phyloP scores from a whole-genome alignment of 2,888 invertebrate genomes.

The Heteromurus nitidus region DNA sequence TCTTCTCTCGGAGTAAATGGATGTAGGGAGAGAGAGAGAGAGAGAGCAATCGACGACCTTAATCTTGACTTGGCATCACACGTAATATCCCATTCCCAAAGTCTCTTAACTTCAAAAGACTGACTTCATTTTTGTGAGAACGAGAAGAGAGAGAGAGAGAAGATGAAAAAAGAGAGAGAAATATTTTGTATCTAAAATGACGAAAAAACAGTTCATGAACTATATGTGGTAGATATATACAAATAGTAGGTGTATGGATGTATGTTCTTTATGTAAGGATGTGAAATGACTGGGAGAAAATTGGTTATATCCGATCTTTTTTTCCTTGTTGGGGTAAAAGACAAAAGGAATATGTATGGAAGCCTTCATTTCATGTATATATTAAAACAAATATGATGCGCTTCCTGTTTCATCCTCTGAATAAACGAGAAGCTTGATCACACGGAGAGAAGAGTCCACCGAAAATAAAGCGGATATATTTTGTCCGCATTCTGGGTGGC shows the following conservation, averaged over 20 bases:
- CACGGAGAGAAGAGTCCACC: not conserved
- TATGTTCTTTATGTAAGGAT: not conserved
- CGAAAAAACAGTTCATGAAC: not conserved
- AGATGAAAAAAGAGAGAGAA: not conserved
- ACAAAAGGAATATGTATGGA: not conserved
- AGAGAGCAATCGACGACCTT: constrained; percentile 45
- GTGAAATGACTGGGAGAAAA: not conserved
- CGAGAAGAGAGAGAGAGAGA: not conserved
- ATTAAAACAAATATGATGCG: not conserved
- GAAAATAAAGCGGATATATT: no score
- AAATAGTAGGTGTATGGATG: not conserved
- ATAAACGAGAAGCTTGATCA: not conserved
- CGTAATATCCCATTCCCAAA: constrained; percentile 48
- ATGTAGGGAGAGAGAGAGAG: constrained; percentile 31
- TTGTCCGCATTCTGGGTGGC: not conserved
- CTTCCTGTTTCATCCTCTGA: not conserved
- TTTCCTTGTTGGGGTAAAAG: constrained; percentile 7
- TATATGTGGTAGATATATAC: not conserved
- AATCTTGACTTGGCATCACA: constrained; percentile 62
- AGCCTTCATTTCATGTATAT: no score
- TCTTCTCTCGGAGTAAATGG: not conserved
- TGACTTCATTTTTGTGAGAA: not conserved
- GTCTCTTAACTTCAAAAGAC: constrained; percentile 8
- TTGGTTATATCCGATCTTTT: not conserved
- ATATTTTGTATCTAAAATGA: not conserved